A percentile compares a stretch with the other conserved stretches of the same genome.
These are phyloP conservation scores for Hypothenemus hampei DNA, from an alignment of 1,140 invertebrate species.

Conservation along the genomic window DNA sequence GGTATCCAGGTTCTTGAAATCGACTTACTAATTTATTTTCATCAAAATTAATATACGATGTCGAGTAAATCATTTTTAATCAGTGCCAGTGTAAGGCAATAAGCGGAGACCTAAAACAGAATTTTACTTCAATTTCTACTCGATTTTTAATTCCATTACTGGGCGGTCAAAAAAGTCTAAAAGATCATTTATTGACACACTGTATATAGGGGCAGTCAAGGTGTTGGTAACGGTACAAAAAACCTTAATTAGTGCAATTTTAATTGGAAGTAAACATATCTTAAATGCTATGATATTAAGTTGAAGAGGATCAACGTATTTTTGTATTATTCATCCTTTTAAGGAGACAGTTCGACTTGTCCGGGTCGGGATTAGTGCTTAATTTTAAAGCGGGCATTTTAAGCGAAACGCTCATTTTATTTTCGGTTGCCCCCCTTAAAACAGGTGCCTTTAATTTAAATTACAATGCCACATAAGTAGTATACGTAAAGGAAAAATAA, in stretches of 20 bases:
- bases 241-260: conserved; percentile 17
- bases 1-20: neutral
- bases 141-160: neutral
- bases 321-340: conserved; percentile 18
- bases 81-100: neutral
- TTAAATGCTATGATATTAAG: conserved; percentile 20
- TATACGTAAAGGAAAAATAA: no score
- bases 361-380: conserved; percentile 12
- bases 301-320: conserved; percentile 9
- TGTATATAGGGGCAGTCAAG: neutral
- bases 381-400: conserved; percentile 17
- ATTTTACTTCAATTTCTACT: neutral
- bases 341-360: conserved; percentile 14
- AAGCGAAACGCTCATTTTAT: conserved; percentile 3
- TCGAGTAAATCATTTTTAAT: neutral
- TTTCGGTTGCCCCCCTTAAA: conserved; percentile 3
- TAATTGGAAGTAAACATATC: conserved; percentile 22
- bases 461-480: no score
- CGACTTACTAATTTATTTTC: neutral
- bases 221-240: conserved; percentile 4
- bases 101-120: neutral
- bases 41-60: neutral
- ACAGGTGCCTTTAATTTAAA: conserved; percentile 18
- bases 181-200: no score
- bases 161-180: neutral